A percentile compares a stretch with the other conserved stretches of the same genome.
phyloP scores from a whole-genome alignment of 2,113 vertebrate species.

The Platichthys stellatus region DNA sequence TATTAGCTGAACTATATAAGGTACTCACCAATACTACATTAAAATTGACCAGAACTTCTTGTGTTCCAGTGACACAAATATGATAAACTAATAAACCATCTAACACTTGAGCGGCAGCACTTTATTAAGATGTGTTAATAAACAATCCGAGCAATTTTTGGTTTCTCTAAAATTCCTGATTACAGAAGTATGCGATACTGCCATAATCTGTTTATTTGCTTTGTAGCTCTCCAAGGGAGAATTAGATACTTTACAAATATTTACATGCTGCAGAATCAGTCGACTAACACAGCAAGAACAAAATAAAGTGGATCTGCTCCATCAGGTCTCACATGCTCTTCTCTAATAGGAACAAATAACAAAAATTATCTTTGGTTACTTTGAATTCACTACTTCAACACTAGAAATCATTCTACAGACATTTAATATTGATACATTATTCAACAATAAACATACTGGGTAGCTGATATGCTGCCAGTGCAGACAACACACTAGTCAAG shows the following conservation, averaged over 20 bases:
- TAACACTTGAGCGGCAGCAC: background rate
- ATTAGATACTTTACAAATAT: background rate
- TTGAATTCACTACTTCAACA: background rate
- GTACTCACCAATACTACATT: too few relatives aligned
- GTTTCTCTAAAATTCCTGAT: background rate
- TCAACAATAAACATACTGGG: background rate
- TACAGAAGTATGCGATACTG: background rate
- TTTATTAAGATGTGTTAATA: background rate
- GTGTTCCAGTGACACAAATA: background rate
- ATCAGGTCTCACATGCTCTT: background rate
- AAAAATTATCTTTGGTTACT: background rate
- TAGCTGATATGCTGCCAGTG: background rate
- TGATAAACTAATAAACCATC: background rate
- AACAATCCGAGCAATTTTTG: background rate
- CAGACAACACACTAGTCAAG: slow-evolving; percentile 11
- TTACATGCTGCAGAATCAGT: background rate
- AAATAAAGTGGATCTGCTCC: background rate
- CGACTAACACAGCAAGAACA: background rate
- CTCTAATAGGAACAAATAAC: background rate
- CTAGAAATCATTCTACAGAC: too few relatives aligned
- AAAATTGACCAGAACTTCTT: background rate
- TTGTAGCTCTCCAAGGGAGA: background rate
- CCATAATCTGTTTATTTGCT: background rate
- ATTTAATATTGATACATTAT: background rate
- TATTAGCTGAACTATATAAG: background rate